Evolutionary conservation across 2,797 vertebrate species (phyloP), one percentile per base, ranked within the genome.

Genomic region (Sebastes cheni): DNA sequence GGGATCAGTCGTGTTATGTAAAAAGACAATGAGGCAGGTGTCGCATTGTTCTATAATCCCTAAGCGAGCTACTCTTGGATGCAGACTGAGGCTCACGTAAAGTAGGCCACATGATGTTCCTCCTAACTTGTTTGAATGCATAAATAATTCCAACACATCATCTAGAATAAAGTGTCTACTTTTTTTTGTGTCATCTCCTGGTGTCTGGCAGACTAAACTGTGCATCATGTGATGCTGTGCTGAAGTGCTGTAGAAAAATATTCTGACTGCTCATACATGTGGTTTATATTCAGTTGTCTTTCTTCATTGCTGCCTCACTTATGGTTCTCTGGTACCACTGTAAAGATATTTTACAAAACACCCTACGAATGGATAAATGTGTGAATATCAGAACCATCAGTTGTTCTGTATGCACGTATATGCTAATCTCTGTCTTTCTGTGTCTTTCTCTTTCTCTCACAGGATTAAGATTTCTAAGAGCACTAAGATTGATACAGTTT

Each of bases 391-490:
- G 9, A 29, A 36, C 39, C 36, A 59, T 66, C n/a, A 27, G 2
- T 12, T 69, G 23, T 46, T 65, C 13, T 36, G 29, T 55, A 13
- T 50, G 36, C 23, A 66, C 3, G 4, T 20, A 14, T 66, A 29
- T 75, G 12, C 22, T 77, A 25, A 71, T 78, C 10, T 27, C 16
- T 65, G 5, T 58, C 2, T 60, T 18, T 77, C 6, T 80, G 5
- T 77, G 4, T 78, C 12, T 88, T 6, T 80, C 16, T 69, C 2
- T 78, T 75, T 87, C 80, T 95, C 85, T 76, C 87, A 8, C 95
- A 99, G 98, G 98, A 90, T 96, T 99, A 95, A 97, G 98, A 94
- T 99, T 99, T 96, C 96, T 99, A 94, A 96, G 99, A 96, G 99
- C 99, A 46, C 96, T 99, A 89, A 96, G 99, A 89, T 93, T 99